Base-by-base conservation (phyloP, 2,113 vertebrate genomes). In the Coreoperca whiteheadi region DNA sequence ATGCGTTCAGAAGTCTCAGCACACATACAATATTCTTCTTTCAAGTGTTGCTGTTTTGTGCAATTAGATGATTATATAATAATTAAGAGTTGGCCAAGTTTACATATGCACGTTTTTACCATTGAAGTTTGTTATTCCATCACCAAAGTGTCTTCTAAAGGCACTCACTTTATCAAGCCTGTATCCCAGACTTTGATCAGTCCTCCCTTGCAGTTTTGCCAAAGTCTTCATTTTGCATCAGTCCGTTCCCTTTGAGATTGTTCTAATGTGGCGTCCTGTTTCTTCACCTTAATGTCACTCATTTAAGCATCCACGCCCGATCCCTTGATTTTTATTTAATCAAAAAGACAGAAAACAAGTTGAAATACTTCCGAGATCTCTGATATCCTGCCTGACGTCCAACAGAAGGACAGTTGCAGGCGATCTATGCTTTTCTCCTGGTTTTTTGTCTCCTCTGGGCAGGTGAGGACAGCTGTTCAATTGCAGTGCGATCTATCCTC, bases 171-270 rank as follows among this genome's bases (percentile, higher is more conserved):
- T 93, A 46, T 95, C 90, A 43, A 76, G 83, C 72, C 83, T 93
- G 82, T 88, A 85, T 60, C 88, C 89, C 34, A 94, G 83, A 82
- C 92, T 86, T 54, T 90, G 82, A 50, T 93, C 89, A 21, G 90
- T 91, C 59, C 84, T 87, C 23, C 83, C 90, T 25, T 81, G 86
- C 54, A 86, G 84, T 91, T 89, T 94, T 41, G 82, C 74, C 53
- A 94, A 87, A 72, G 90, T 87, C 69, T 95, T 95, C 93, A 95
- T 95, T 79, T 82, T 90, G 65, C 61, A 65, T 81, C 41, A n/a
- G n/a, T 25, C 50, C 8, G 51, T n/a, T 75, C 30, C 39, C 32
- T 12, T 67, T 63, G 25, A 54, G 41, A n/a, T 79, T 39, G 20
- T 73, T 14, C n/a, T 59, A 11, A 48, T 2, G 25, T 34, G 23